These are phyloP conservation scores for Calypte anna DNA, from an alignment of 2,113 vertebrate species.

Conservation along the genomic window DNA sequence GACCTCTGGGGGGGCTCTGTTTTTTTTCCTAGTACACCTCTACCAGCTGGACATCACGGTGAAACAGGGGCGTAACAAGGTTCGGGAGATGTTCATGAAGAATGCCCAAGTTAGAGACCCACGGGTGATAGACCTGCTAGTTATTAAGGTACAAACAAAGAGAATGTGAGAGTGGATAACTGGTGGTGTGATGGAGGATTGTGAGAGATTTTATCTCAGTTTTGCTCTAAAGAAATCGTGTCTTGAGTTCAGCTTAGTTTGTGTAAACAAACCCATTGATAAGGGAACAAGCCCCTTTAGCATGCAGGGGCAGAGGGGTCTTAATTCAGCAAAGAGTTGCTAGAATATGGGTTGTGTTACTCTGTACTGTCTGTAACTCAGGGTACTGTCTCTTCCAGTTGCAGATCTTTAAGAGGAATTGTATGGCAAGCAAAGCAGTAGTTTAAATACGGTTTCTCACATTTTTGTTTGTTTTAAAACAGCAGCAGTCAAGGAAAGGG, in stretches of 20 bases:
- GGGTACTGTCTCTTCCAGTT: neutral
- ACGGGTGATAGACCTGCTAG: constrained; percentile 90
- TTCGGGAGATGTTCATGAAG: constrained; percentile 91
- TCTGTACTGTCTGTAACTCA: neutral
- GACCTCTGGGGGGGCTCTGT: neutral
- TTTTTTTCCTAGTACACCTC: constrained; percentile 76
- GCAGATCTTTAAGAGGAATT: neutral
- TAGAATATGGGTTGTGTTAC: neutral
- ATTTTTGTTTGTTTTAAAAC: neutral
- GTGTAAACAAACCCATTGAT: neutral
- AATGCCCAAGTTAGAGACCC: constrained; percentile 90
- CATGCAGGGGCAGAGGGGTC: neutral
- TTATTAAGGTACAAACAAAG: constrained; percentile 88
- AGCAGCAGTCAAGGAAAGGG: neutral
- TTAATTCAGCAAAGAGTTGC: neutral
- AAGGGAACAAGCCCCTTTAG: neutral
- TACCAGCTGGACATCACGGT: constrained; percentile 90
- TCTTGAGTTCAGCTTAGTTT: neutral
- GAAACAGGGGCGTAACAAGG: constrained; percentile 87
- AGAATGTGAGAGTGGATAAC: neutral
- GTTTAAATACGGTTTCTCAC: neutral
- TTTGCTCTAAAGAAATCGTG: rapidly evolving
- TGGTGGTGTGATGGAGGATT: neutral
- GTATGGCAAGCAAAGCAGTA: rapidly evolving
- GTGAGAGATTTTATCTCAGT: neutral